Base-by-base conservation (phyloP, 2,888 invertebrate genomes). In the Tortrix viridana region DNA sequence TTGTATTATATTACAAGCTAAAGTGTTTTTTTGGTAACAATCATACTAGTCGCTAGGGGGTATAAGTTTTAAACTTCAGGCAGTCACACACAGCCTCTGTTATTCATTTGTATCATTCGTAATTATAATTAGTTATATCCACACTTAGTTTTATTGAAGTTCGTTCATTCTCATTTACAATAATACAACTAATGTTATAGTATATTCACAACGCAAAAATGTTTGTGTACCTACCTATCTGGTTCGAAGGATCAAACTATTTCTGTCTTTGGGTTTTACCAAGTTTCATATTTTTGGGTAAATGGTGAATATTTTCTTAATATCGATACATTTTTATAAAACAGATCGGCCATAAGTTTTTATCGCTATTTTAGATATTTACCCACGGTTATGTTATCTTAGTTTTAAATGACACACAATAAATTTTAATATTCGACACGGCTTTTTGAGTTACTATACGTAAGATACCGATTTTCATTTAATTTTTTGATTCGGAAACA, bases 221-320 rank as follows among this genome's bases (percentile, higher is more conserved):
- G 3, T 32, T 32, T 12, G 3, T 12, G 26, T 3, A 5, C 26
- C 26, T 26, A 4, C 12, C 9, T 0, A 38, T 38, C 38, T 6
- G 20, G 52, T n/a, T 52, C 19, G 37, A 52, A 52, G 38, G 20
- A 52, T 37, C 52, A 38, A 52, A 38, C 6, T n/a, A 7, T 19
- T 20, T n/a, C 7, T n/a, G 6, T 2, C 2, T 14, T 12, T 19
- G 12, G 0, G 5, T 0, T 20, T 19, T 37, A 37, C 32, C 12
- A 18, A 18, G 0, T 52, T 22, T 19, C 0, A 5, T 9, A 26
- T 26, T 26, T 14, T 32, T 12, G 14, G 5, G 14, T 4, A 19
- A 37, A 32, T 37, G 18, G 26, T 7, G 26, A 26, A 26, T 26
- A 26, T 7, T n/a, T n/a, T n/a, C 1, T 20, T 20, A 46, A 46